Evolutionary conservation across 2,797 vertebrate species (phyloP), one percentile per base, ranked within the genome.

Genomic region (Hypotaenidia okinawae): DNA sequence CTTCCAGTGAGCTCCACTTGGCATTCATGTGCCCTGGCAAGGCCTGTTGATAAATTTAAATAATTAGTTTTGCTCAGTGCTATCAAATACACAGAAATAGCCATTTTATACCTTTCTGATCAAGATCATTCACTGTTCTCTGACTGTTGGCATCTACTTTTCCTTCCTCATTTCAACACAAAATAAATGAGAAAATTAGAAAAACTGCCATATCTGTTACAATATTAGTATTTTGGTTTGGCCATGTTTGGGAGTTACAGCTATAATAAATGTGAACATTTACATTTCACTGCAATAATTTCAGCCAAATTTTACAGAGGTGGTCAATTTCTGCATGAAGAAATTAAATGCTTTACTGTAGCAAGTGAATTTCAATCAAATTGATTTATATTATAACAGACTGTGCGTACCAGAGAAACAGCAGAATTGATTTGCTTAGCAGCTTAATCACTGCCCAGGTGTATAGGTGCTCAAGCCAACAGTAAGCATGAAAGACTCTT

Each of bases 1-100:
- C 98, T 98, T 96, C 97, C 98, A 95, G 96, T 97, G 93, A 94
- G 98, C 10, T 98, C 97, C 98, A 97, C 97, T 97, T 98, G 97
- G 97, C 96, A 97, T 98, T 98, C 97, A 95, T 98, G 28, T 98
- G 98, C 96, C 97, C 98, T 97, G 98, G 97, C 97, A 97, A 98
- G 97, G 96, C 52, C 77, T 80, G 15, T 57, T 55, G n/a, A 55
- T 83, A 13, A 54, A 75, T 87, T 84, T 18, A 84, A 85, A 41
- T 75, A 27, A 86, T 52, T 41, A 25, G 12, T 69, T 88, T 28
- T 70, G 21, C 28, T 82, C 28, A 24, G 27, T 72, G 12, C n/a
- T 88, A 10, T 35, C 23, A 51, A 30, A 59, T 63, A 81, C 8
- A 4, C 8, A 78, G 59, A 68, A 93, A 78, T 2, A 14, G 54